Conservation (phyloP, 2,113 vertebrate genomes). For the Corvus cornix region DNA sequence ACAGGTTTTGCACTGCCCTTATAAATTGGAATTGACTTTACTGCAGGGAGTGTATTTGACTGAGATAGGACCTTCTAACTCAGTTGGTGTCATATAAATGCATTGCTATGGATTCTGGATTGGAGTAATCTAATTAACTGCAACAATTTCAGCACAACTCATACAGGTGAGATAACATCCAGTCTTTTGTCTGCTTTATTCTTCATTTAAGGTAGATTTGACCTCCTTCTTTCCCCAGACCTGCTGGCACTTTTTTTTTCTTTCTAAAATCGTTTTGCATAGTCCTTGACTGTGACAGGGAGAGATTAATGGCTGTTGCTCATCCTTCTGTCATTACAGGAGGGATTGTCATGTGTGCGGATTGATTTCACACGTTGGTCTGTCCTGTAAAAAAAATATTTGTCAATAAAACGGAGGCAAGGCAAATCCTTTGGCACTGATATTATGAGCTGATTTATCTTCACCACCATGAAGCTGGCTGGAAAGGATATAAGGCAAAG, state of each 20-base stretch:
- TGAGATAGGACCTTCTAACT: neutral
- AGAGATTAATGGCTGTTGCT: slow-evolving; percentile 24
- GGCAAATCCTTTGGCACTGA: slow-evolving; percentile 29
- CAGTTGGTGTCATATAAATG: neutral
- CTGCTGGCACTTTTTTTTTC: neutral
- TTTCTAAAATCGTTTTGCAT: slow-evolving; percentile 2
- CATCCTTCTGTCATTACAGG: slow-evolving; percentile 1
- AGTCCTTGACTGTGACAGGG: slow-evolving; percentile 7
- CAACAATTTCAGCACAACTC: neutral
- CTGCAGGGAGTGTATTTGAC: neutral
- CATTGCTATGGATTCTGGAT: neutral
- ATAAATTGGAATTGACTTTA: neutral
- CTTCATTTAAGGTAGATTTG: neutral
- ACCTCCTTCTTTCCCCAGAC: neutral
- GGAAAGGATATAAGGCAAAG: slow-evolving; percentile 4
- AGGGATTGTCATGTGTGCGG: neutral
- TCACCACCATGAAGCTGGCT: neutral
- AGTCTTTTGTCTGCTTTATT: neutral
- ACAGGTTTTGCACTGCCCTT: neutral
- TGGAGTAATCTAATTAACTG: neutral
- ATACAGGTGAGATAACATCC: neutral
- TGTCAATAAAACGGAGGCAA: slow-evolving; percentile 46
- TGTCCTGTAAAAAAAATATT: slow-evolving; percentile 41
- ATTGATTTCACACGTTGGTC: slow-evolving; percentile 29
- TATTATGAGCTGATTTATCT: slow-evolving; percentile 37